A percentile compares a stretch with the other conserved stretches of the same genome.
Conservation (phyloP, 2,797 vertebrate genomes). For the Melanotaenia parkinsoni region DNA sequence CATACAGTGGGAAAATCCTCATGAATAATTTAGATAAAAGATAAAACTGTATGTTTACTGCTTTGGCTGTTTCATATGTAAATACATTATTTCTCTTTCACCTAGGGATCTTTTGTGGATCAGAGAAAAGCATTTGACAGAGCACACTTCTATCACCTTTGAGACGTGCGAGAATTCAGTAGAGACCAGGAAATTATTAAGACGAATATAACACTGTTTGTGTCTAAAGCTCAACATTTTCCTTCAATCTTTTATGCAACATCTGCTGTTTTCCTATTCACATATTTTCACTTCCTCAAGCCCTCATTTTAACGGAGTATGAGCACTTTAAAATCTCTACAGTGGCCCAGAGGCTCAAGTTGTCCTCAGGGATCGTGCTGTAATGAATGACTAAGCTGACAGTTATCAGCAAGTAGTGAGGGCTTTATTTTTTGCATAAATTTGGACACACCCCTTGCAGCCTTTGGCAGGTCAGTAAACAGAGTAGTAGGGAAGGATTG, state of each 20-base stretch:
- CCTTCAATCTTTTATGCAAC: slow-evolving; percentile 52
- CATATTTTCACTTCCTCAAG: slow-evolving; percentile 30
- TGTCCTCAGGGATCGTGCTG: slow-evolving; percentile 54
- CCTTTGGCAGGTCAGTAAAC: slow-evolving; percentile 70
- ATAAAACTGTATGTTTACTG: slow-evolving; percentile 74
- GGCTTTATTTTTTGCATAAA: slow-evolving; percentile 63
- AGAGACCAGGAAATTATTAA: slow-evolving; percentile 51
- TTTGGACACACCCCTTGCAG: slow-evolving; percentile 63
- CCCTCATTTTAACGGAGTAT: slow-evolving; percentile 32
- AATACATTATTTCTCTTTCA: slow-evolving; percentile 67
- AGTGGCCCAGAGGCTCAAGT: slow-evolving; percentile 44
- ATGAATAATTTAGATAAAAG: slow-evolving; percentile 77
- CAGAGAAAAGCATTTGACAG: slow-evolving; percentile 65
- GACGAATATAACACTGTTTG: slow-evolving; percentile 39
- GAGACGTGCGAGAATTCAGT: slow-evolving; percentile 45
- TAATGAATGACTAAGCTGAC: slow-evolving; percentile 72
- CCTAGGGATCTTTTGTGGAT: slow-evolving; percentile 62
- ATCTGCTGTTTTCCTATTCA: slow-evolving; percentile 44
- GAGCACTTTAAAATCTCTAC: slow-evolving; percentile 55
- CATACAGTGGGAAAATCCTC: slow-evolving; percentile 61
- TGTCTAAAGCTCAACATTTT: slow-evolving; percentile 38
- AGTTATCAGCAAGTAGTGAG: slow-evolving; percentile 50
- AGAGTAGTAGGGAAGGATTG: slow-evolving; percentile 45
- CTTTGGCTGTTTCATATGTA: slow-evolving; percentile 71
- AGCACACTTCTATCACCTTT: slow-evolving; percentile 50